Evolutionary conservation across 2,888 invertebrate species (phyloP), one percentile per base, ranked within the genome.

Genomic region (Neoitamus cyanurus): DNA sequence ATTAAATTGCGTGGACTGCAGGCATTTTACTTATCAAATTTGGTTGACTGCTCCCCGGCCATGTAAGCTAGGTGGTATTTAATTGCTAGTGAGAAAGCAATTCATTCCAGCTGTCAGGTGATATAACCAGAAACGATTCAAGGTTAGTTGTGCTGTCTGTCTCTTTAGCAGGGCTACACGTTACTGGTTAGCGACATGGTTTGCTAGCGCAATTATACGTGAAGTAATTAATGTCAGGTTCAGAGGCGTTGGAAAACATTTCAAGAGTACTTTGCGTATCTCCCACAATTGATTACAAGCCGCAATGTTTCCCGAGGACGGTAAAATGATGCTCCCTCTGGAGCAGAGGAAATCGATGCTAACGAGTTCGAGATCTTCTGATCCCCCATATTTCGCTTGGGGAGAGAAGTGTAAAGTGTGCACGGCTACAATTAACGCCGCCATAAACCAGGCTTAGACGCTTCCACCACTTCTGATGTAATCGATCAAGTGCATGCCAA

Each of bases 171-270:
- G 73, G 20, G 30, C 20, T 75, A 30, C 25, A 36, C 37, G 34
- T 75, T 5, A 31, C 31, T 42, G 42, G 77, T 6, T 20, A 48
- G 25, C 30, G 77, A 28, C 42, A 28, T 30, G 28, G 25, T 37
- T 20, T 1, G 42, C 25, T 28, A 25, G 30, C 77, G 46, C 42
- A 77, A 77, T 77, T 77, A 30, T 25, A 46, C 77, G 77, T 46
- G 77, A 77, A 77, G 77, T 77, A 77, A 77, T 77, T 77, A 77
- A 77, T 77, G 77, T 77, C 77, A 46, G 77, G 46, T 77, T 77
- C 77, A 77, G 77, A 77, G 30, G 46, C 46, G 77, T 46, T 46
- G 42, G 36, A 73, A 77, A 77, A 46, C 77, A 42, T 46, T 28
- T 77, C 77, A 77, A 77, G 77, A 46, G 28, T 46, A 36, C 46